These are phyloP conservation scores for Eidolon dupreanum DNA, from an alignment of 2,797 vertebrate species.

Conservation along the genomic window DNA sequence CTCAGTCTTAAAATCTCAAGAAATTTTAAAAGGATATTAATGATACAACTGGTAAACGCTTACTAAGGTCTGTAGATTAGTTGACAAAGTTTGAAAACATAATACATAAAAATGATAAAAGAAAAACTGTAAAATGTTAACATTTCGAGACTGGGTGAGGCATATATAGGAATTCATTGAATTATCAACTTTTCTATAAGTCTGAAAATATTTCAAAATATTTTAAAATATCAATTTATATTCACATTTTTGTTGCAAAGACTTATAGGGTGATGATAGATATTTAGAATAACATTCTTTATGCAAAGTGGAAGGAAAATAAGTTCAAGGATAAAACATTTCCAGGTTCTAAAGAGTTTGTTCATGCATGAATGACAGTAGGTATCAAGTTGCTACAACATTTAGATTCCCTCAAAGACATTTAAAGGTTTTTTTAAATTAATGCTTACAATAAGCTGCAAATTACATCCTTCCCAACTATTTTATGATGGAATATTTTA, in stretches of 20 bases:
- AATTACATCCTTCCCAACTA: constrained; percentile 12
- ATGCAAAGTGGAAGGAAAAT: background rate
- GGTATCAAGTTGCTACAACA: background rate
- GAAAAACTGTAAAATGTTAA: background rate
- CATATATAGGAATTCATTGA: background rate
- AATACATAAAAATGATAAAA: background rate
- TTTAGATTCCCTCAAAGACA: constrained; percentile 1
- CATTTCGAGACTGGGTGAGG: background rate
- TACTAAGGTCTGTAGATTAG: background rate
- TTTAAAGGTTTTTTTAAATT: background rate
- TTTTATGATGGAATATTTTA: constrained; percentile 21
- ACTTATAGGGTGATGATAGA: background rate
- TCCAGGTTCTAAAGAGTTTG: background rate
- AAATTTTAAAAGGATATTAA: constrained; percentile 23
- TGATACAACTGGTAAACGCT: background rate
- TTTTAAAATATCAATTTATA: background rate
- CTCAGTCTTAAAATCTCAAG: background rate
- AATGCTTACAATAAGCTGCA: background rate
- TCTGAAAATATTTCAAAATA: constrained; percentile 34
- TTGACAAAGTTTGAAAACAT: background rate
- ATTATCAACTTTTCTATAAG: background rate
- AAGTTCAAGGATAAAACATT: background rate
- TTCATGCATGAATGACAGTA: background rate
- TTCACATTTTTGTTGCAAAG: constrained; percentile 1
- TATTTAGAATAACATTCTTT: background rate